Base-by-base conservation (phyloP, 2,113 vertebrate species). In the Podiceps cristatus region DNA sequence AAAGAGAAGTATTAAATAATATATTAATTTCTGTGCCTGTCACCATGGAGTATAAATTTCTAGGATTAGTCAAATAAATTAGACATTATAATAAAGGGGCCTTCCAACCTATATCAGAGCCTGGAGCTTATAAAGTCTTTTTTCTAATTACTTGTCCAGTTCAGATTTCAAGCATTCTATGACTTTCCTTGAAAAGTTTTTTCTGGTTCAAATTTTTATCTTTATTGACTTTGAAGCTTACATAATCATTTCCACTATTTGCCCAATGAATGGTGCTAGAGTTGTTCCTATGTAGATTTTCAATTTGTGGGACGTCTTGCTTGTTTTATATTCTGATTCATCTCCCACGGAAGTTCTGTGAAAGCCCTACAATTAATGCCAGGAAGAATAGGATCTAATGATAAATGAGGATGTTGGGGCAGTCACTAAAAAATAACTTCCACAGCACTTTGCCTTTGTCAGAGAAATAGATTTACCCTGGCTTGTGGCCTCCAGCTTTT, bases 1-100 rank as follows among this genome's bases (percentile, higher is more conserved):
- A 89, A 96, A 94, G n/a, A 69, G 9, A 74, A 82, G 13, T 40
- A 84, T 91, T 93, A 86, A 95, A 84, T 74, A 84, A 66, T 56
- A 88, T 19, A 31, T 81, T 47, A 67, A 87, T 89, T 80, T 89
- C 37, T 87, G 44, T 71, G 47, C 56, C 88, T 85, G n/a, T 71
- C 44, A 74, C 15, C 29, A 63, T 44, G 13, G 3, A 89, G 13
- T 84, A 52, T 59, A 55, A 77, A 78, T 93, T 85, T 90, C 55
- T 59, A 68, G 68, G 76, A 91, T 93, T 94, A 85, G 69, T 81
- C 16, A 74, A 93, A 87, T 67, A 87, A 86, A 75, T 84, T 68
- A 90, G 29, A 77, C 28, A 59, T 29, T 0, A 0, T n/a, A 71
- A 73, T 82, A 88, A 94, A 72, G 11, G 27, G 8, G 2, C 8